Conservation (phyloP, 1,140 invertebrate genomes). For the Bombus consobrinus region DNA sequence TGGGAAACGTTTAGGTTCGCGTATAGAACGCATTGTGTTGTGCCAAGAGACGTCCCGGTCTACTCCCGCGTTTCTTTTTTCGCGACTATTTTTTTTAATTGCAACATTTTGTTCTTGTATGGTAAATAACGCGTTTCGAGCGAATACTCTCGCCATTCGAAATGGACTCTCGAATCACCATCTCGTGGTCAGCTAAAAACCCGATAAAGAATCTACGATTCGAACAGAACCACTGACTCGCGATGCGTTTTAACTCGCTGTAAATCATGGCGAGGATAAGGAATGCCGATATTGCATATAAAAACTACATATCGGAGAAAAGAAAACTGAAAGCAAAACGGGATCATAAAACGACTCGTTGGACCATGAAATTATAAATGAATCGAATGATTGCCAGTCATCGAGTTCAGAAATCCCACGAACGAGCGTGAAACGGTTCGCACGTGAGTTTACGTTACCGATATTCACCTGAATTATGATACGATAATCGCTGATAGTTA, state of each 20-base stretch:
- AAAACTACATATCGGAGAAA: not conserved
- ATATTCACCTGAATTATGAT: not conserved
- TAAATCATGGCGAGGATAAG: not conserved
- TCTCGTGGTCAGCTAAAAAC: not conserved
- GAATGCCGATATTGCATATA: not conserved
- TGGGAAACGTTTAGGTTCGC: conserved; percentile 32
- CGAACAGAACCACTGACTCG: too few relatives aligned
- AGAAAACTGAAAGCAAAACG: conserved; percentile 6
- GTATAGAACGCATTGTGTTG: not conserved
- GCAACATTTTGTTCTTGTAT: not conserved
- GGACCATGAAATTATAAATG: conserved; percentile 51
- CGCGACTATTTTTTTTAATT: not conserved
- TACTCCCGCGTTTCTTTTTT: not conserved
- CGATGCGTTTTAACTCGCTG: not conserved
- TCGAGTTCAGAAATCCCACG: conserved; percentile 13
- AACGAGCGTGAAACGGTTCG: not conserved
- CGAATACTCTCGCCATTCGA: not conserved
- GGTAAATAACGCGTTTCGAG: not conserved
- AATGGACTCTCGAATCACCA: not conserved
- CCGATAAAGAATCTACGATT: not conserved
- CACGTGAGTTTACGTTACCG: not conserved
- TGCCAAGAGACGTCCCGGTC: too few relatives aligned
- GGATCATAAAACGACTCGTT: conserved; percentile 6
- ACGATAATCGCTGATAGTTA: conserved; percentile 4
- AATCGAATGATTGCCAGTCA: conserved; percentile 41